A percentile compares a stretch with the other conserved stretches of the same genome.
Conservation (phyloP, 2,888 invertebrate genomes). For the Andricus curvator region DNA sequence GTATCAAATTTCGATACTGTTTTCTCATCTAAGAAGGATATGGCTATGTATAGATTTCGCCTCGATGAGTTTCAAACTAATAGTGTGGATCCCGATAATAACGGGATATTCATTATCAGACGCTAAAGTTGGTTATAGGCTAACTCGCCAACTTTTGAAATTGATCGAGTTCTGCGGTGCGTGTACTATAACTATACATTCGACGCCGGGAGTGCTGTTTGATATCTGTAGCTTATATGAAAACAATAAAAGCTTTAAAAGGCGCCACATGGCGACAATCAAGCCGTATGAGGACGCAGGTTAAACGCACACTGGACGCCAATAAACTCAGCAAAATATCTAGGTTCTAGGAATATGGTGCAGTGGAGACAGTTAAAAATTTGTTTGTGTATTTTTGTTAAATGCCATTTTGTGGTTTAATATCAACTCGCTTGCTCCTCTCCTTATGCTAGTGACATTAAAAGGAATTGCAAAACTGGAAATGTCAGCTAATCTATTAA, state of each 20-base stretch:
- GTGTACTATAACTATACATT: background rate
- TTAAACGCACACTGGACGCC: background rate
- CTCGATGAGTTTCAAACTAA: constrained; percentile 27
- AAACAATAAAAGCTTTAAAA: constrained; percentile 19
- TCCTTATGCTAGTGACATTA: background rate
- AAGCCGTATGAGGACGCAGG: background rate
- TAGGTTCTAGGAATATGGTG: background rate
- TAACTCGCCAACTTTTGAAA: constrained; percentile 40
- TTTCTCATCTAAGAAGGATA: background rate
- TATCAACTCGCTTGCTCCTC: background rate
- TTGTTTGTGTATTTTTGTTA: background rate
- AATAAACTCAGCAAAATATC: background rate
- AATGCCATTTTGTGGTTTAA: background rate
- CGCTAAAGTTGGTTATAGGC: constrained; percentile 30
- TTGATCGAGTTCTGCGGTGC: constrained; percentile 26
- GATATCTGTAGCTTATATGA: constrained; percentile 23
- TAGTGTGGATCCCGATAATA: constrained; percentile 21
- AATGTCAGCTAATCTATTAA: constrained; percentile 18
- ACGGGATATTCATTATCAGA: constrained; percentile 37
- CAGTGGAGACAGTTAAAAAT: background rate
- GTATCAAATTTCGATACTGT: constrained; percentile 23
- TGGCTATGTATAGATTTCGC: constrained; percentile 5
- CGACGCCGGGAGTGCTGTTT: background rate
- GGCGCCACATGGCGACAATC: background rate
- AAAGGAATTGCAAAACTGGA: background rate